Conservation (phyloP, 2,797 vertebrate genomes). For the Melanotaenia parkinsoni region DNA sequence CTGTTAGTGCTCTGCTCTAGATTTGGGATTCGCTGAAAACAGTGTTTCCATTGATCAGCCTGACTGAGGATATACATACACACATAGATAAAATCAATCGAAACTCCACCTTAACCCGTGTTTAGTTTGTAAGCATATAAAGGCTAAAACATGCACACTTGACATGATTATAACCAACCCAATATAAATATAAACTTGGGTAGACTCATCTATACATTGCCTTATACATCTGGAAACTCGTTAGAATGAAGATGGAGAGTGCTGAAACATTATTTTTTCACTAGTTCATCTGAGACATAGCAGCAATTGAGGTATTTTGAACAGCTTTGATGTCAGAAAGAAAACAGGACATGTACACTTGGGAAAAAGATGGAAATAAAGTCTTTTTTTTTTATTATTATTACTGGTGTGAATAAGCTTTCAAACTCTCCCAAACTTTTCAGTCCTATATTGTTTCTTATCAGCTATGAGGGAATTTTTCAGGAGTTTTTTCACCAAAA, state of each 20-base stretch:
- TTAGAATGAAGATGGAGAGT: constrained; percentile 22
- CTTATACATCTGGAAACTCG: constrained; percentile 17
- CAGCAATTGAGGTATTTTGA: constrained; percentile 44
- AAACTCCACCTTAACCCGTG: background rate
- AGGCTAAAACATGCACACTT: background rate
- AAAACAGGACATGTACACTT: constrained; percentile 42
- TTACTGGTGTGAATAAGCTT: constrained; percentile 30
- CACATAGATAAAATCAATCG: constrained; percentile 24
- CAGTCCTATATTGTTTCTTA: background rate
- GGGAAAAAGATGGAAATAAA: constrained; percentile 50
- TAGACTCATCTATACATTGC: too few relatives aligned
- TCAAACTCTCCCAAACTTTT: constrained; percentile 1
- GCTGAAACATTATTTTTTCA: background rate
- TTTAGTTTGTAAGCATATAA: constrained; percentile 13
- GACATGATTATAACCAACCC: constrained; percentile 14
- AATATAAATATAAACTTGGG: too few relatives aligned
- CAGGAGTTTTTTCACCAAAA: background rate
- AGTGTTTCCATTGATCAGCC: constrained; percentile 27
- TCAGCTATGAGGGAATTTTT: constrained; percentile 14
- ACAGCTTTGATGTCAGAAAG: constrained; percentile 49
- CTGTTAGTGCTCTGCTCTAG: constrained; percentile 20
- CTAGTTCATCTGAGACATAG: constrained; percentile 24
- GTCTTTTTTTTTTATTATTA: constrained; percentile 22
- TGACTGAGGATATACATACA: background rate
- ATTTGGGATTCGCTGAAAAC: constrained; percentile 41